Evolutionary conservation across 2,888 invertebrate species (phyloP), one percentile per base, ranked within the genome.

Genomic region (Noctua comes): DNA sequence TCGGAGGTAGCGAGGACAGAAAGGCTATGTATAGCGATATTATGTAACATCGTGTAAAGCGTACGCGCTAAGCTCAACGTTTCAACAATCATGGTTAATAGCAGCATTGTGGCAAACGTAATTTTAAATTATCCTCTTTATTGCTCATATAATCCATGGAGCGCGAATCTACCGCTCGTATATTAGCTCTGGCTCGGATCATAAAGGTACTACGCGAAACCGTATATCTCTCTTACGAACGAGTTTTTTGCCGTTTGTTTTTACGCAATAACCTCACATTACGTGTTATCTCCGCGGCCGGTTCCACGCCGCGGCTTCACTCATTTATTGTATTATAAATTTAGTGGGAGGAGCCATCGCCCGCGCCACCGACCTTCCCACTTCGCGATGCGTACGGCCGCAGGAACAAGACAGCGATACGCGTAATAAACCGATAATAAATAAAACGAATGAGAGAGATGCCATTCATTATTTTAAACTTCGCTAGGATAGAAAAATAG

Each of bases 241-340:
- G 90, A 91, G 91, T 94, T 95, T 95, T 96, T 95, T 95, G 94
- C 93, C 91, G 92, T 96, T 95, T 96, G 95, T 95, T 96, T 96
- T 95, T 93, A 94, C 94, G 94, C 94, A 94, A 95, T 94, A 95
- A 93, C 93, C 94, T 95, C 92, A 91, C 93, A 94, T 96, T 95
- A 96, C 94, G 91, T 92, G 94, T 93, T 96, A 96, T 94, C 94
- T 93, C 88, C 90, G 91, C 92, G 89, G 94, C 95, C 94, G 95
- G 95, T 95, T 95, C 92, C 92, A 89, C 92, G 89, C 90, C 90
- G 90, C 92, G 92, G 93, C 94, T 95, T 94, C 91, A 93, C 93
- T 95, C 95, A 95, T 96, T 96, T 96, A 95, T 95, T 95, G 95
- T 94, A 96, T 96, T 95, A 95, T 95, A 94, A 95, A 96, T 96